A percentile compares a stretch with the other conserved stretches of the same genome.
phyloP scores from a whole-genome alignment of 1,140 invertebrate genomes.

The Manduca sexta region DNA sequence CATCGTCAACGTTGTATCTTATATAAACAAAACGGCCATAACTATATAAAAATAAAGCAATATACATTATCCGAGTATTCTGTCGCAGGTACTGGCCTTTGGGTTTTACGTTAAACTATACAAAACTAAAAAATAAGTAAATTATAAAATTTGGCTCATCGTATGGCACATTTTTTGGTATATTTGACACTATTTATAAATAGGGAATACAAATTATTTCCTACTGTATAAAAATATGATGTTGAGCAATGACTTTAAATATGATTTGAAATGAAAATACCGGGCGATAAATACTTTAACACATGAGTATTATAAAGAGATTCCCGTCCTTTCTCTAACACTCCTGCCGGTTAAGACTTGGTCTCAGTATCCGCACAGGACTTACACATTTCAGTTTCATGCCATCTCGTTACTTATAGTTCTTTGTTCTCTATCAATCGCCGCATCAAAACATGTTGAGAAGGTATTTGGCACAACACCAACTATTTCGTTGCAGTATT shows the following conservation, averaged over 20 bases:
- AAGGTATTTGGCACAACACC: background rate
- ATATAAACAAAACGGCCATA: conserved; percentile 6
- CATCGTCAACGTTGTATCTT: background rate
- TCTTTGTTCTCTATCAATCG: no score
- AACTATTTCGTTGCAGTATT: background rate
- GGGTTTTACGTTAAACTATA: conserved; percentile 9
- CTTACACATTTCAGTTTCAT: no score
- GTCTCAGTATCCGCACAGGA: no score
- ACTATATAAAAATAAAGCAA: conserved; percentile 26
- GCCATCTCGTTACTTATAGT: no score
- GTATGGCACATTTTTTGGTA: conserved; percentile 37
- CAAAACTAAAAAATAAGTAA: conserved; percentile 21
- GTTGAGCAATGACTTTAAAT: conserved; percentile 50
- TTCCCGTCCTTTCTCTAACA: background rate
- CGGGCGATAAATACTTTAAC: conserved; percentile 53
- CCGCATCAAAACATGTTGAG: no score
- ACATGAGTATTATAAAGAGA: conserved; percentile 17
- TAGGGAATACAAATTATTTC: conserved; percentile 24
- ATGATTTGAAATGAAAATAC: conserved; percentile 47
- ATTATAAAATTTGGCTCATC: conserved; percentile 33
- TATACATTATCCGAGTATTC: conserved; percentile 57
- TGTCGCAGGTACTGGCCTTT: conserved; percentile 67
- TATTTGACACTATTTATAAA: conserved; percentile 45
- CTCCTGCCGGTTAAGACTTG: no score
- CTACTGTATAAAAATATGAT: conserved; percentile 38